Conservation (phyloP, 2,113 vertebrate genomes). For the Jacana jacana region DNA sequence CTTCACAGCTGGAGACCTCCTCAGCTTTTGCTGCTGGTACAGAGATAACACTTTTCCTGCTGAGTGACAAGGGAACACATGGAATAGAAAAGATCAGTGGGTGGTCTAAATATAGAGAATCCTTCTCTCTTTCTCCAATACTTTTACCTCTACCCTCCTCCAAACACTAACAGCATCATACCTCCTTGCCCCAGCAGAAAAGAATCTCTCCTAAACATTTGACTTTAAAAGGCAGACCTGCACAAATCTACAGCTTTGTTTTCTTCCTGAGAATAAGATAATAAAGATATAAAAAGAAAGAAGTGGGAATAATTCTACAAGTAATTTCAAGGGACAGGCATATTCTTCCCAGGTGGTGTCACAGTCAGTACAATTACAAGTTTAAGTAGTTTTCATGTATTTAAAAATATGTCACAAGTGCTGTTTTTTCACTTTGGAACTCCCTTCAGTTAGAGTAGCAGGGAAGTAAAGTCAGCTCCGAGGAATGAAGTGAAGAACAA, state of each 20-base stretch:
- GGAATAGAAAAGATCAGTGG: neutral
- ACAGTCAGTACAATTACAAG: neutral
- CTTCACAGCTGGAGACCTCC: slow-evolving; percentile 10
- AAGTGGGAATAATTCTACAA: neutral
- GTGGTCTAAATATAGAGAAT: slow-evolving; percentile 21
- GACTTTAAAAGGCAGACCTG: neutral
- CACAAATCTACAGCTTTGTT: neutral
- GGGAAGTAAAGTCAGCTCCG: neutral
- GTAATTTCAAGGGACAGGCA: neutral
- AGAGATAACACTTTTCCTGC: neutral
- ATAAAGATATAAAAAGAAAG: neutral
- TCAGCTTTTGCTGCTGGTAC: neutral
- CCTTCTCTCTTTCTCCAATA: neutral
- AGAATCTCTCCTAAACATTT: neutral
- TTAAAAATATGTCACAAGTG: neutral
- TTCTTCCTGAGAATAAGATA: neutral
- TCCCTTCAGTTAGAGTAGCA: neutral
- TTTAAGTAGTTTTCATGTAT: neutral
- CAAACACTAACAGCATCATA: neutral
- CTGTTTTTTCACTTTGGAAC: neutral
- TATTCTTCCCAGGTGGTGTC: neutral
- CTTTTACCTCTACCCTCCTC: neutral
- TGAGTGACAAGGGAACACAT: neutral
- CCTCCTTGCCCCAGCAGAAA: neutral
- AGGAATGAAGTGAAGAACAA: neutral